Evolutionary conservation across 2,888 invertebrate species (phyloP).

Genomic region (Hipparchia semele): DNA sequence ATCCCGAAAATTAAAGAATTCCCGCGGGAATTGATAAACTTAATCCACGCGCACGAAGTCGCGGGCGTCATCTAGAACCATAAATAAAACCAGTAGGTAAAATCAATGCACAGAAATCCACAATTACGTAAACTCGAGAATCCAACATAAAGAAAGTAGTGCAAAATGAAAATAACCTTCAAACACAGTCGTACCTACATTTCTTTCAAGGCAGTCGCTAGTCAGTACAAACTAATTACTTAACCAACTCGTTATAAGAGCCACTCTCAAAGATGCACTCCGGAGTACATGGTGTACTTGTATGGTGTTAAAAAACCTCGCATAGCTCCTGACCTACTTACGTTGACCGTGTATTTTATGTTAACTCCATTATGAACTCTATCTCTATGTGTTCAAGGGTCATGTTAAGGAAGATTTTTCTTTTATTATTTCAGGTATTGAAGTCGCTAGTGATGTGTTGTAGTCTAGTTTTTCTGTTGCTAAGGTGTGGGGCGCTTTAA

Average conservation of each 20-base stretch:
- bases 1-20: too few relatives aligned
- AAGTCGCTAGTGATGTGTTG: constrained; percentile 14
- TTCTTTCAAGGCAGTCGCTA: constrained; percentile 4
- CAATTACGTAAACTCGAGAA: background rate
- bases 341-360: constrained; percentile 25
- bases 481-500: background rate
- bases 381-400: background rate
- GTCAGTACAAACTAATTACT: constrained; percentile 22
- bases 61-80: too few relatives aligned
- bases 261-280: constrained; percentile 33
- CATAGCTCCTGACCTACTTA: constrained; percentile 36
- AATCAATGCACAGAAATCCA: background rate
- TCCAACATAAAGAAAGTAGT: background rate
- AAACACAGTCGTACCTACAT: background rate
- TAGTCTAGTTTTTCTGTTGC: constrained; percentile 13
- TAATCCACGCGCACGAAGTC: too few relatives aligned
- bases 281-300: constrained; percentile 24
- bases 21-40: too few relatives aligned
- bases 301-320: constrained; percentile 28
- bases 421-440: constrained; percentile 15
- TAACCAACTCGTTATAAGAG: constrained; percentile 29
- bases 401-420: background rate
- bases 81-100: background rate
- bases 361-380: constrained; percentile 25
- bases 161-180: constrained; percentile 39